Evolutionary conservation across 2,888 invertebrate genomes (phyloP), one percentile per base, ranked within the genome.

Genomic region (Encarsia formosa): DNA sequence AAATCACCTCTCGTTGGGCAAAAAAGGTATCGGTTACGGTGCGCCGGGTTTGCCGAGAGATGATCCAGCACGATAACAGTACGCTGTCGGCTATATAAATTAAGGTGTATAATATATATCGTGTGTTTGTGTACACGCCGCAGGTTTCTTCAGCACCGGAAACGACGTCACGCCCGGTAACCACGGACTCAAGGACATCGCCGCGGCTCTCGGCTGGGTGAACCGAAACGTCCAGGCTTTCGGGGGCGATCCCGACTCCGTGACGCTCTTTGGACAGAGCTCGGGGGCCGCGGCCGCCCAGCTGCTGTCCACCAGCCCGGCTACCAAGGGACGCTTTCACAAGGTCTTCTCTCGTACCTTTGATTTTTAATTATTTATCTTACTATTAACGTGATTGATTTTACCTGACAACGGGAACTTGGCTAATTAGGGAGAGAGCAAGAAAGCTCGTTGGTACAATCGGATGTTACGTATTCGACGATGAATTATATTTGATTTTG

Each of bases 111-210:
- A n/a, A n/a, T n/a, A n/a, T n/a, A n/a, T n/a, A n/a, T n/a, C n/a
- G n/a, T n/a, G n/a, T n/a, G n/a, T n/a, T n/a, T n/a, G n/a, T n/a
- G n/a, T n/a, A n/a, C n/a, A n/a, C n/a, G n/a, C n/a, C n/a, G 9
- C 43, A 71, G 71, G 71, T 18, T 71, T 69, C 52, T 63, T 71
- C 43, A 69, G 69, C 48, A 68, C 65, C 4, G 66, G 62, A 3
- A 69, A 61, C 49, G 46, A 57, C 29, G 54, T 51, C 16, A 58
- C 67, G 2, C 67, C 71, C 1, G 73, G 73, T 5, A 73, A 73
- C 59, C 66, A 67, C 18, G 71, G 65, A 1, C 22, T 73, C 22
- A 73, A 73, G 54, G 72, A 73, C 48, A 59, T 68, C 9, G 40
- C 62, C 6, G 53, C 59, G 54, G 69, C 69, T 2, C 49, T 73